Percentiles rank a stretch among this genome's conserved stretches.
Conservation (phyloP, 2,113 vertebrate genomes). For the Columba livia region DNA sequence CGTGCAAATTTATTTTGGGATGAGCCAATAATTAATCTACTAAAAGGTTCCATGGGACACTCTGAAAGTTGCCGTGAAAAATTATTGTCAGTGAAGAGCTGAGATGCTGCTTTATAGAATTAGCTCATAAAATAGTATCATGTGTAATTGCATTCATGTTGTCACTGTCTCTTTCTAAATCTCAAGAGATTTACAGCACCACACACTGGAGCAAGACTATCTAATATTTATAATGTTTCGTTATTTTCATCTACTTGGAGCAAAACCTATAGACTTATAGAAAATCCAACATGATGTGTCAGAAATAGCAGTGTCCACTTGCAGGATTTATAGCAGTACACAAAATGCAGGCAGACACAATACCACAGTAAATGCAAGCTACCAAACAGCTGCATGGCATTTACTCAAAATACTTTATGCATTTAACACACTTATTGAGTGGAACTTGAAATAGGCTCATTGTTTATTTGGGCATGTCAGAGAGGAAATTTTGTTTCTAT, state of each 20-base stretch:
- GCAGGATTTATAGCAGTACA: conserved; percentile 32
- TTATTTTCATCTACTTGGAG: conserved; percentile 35
- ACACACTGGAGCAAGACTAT: conserved; percentile 34
- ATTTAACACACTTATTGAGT: conserved; percentile 56
- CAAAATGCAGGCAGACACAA: conserved; percentile 36
- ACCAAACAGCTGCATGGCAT: conserved; percentile 64
- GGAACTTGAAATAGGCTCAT: conserved; percentile 49
- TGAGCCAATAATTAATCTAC: conserved; percentile 58
- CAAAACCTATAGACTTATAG: conserved; percentile 11
- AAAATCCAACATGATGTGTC: conserved; percentile 30
- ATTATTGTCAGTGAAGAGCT: conserved; percentile 44
- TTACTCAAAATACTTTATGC: conserved; percentile 65
- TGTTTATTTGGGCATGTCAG: conserved; percentile 41
- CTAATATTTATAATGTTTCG: conserved; percentile 66
- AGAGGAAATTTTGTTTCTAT: background rate
- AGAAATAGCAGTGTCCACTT: conserved; percentile 57
- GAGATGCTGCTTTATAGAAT: conserved; percentile 59
- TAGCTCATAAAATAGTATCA: conserved; percentile 50
- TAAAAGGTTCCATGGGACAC: conserved; percentile 54
- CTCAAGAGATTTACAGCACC: conserved; percentile 62
- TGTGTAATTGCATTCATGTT: conserved; percentile 60
- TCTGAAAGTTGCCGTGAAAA: conserved; percentile 38
- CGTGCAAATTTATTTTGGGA: conserved; percentile 51
- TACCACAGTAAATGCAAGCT: conserved; percentile 43
- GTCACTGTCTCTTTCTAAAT: conserved; percentile 52